Conservation (phyloP, 2,888 invertebrate genomes). For the Sinhomidia bicolor region DNA sequence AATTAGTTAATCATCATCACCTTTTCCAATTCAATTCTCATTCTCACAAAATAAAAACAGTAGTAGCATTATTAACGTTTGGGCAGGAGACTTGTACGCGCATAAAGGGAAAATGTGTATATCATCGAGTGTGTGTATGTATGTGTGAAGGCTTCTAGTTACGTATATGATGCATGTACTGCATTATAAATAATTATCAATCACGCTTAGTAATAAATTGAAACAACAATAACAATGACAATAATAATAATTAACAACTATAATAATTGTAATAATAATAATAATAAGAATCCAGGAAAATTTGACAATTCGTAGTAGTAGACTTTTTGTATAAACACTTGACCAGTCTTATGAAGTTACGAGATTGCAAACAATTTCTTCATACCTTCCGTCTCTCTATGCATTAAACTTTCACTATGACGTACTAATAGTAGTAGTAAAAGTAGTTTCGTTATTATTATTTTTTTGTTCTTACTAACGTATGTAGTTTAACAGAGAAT, state of each 20-base stretch:
- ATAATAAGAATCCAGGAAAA: slow-evolving; percentile 67
- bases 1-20: background rate
- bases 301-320: slow-evolving; percentile 73
- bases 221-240: slow-evolving; percentile 64
- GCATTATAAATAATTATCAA: slow-evolving; percentile 37
- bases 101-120: background rate
- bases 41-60: background rate
- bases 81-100: slow-evolving; percentile 60
- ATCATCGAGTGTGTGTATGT: background rate
- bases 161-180: slow-evolving; percentile 6
- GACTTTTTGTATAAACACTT: slow-evolving; percentile 74
- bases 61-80: too few relatives aligned
- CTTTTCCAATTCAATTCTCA: background rate
- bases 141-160: background rate
- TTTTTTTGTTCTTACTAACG: background rate
- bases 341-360: slow-evolving; percentile 76
- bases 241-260: slow-evolving; percentile 48
- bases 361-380: slow-evolving; percentile 76
- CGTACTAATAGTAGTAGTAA: slow-evolving; percentile 20
- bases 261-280: slow-evolving; percentile 50
- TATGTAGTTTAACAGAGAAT: slow-evolving; percentile 27
- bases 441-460: slow-evolving; percentile 5
- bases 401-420: slow-evolving; percentile 33
- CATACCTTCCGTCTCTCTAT: slow-evolving; percentile 67
- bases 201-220: slow-evolving; percentile 35